Base-by-base conservation (phyloP, 2,797 vertebrate genomes). In the Tenualosa ilisha region DNA sequence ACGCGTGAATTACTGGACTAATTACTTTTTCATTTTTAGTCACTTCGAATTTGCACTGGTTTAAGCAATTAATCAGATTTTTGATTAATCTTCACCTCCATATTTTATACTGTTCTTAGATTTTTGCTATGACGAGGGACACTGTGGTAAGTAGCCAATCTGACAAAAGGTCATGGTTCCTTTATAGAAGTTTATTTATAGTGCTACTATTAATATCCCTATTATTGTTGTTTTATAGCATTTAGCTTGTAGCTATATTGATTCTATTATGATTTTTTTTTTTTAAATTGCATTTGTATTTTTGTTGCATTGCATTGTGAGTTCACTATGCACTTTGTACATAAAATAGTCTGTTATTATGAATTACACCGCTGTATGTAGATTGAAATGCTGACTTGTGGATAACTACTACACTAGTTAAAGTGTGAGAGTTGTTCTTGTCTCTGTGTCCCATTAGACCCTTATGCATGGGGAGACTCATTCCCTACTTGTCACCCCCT, bases 391-490 rank as follows among this genome's bases (percentile, higher is more conserved):
- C 46, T 51, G 9, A 51, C 50, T 51, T 51, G 7, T 9, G 50
- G 50, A 51, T 46, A 54, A 31, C 31, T 31, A 31, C 31, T 31
- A 31, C 31, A 31, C 46, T 49, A 8, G 46, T 51, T 12, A 51
- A 7, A 1, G 40, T 7, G 46, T 43, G 26, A 46, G 72, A 72
- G 26, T 72, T 1, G 37, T 72, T 43, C 6, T 20, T 79, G 40
- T 17, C 12, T 15, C n/a, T 49, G 40, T 84, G 0, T 5, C 56
- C 1, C 61, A 13, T 4, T 83, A 96, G 95, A 94, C 89, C 93
- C 95, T 2, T 95, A 95, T 5, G 88, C 94, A 0, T 96, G 95
- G 95, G 94, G 94, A 31, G 91, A 95, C 72, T 83, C 20, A 9
- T 94, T 92, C 87, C 91, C 92, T 0, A 96, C 91, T 3, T 97